Evolutionary conservation across 92 coral and sea anemone species (phyloP), one percentile per base, ranked within the genome.

Genomic region (Scolanthus callimorphus): DNA sequence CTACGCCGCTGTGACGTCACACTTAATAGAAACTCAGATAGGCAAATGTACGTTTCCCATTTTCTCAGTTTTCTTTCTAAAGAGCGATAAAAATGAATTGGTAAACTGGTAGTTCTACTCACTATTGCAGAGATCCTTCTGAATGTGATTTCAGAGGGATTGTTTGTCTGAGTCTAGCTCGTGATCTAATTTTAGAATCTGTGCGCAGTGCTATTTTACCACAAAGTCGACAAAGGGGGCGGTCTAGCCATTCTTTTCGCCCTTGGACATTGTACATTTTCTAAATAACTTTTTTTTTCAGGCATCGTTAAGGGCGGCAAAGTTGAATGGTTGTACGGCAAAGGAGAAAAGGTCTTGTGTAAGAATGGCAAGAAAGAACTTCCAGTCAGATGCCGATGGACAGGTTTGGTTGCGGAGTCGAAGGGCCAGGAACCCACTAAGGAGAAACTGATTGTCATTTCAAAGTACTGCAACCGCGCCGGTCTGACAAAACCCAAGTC

Each of bases 301-400:
- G 69, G 22, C 21, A 17, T 28, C 23, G 55, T 63, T 11, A 63
- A 20, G 27, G 69, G 69, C 3, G 69, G 69, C 4, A 49, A 29
- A 26, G 69, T 63, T 4, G 47, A 63, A 15, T 63, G 69, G 69
- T 47, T 28, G 27, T 46, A 25, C 29, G 41, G 57, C 2, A 49
- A 48, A 49, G 69, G 69, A 29, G 13, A 57, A 27, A 31, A 29
- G 17, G 63, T 1, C 3, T 2, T 67, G 88, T 81, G 88, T 24
- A 27, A 51, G 20, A 44, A 81, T 22, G 74, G 84, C 11, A 11
- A 60, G 59, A 77, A 76, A 60, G 38, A 38, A 11, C 25, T 82
- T 9, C 49, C 64, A 0, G 29, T 79, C n/a, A 37, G 62, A 4
- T 77, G 84, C 51, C 77, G 62, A 50, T 81, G 88, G 83, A 68